phyloP scores from a whole-genome alignment of 2,113 vertebrate genomes.

The Eurypyga helias region DNA sequence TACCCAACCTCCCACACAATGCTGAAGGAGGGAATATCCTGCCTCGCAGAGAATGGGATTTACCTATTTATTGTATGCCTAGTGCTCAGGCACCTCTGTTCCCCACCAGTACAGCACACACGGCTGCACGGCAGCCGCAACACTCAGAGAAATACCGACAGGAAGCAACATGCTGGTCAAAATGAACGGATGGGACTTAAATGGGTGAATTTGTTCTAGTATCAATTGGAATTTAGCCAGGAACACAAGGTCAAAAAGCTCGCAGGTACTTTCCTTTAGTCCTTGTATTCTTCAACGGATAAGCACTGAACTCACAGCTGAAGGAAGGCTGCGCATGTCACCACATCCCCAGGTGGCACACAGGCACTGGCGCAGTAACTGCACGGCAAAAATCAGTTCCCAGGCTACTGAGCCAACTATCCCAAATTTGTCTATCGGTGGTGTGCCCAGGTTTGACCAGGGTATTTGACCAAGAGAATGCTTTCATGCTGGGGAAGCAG shows the following conservation, averaged over 20 bases:
- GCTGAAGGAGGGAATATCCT: not conserved
- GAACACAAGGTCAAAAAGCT: not conserved
- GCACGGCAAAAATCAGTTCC: not conserved
- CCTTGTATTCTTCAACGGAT: not conserved
- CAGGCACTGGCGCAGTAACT: not conserved
- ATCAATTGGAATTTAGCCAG: not conserved
- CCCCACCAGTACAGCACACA: not conserved
- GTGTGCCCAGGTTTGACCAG: not conserved
- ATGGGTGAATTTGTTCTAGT: not conserved
- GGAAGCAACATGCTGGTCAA: not conserved
- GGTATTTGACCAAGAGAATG: not conserved
- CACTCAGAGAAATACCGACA: not conserved
- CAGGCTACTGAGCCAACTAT: not conserved
- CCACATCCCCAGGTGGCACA: not conserved
- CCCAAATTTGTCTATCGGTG: not conserved
- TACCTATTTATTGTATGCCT: not conserved
- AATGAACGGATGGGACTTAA: not conserved
- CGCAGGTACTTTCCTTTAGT: not conserved
- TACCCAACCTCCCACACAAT: not conserved
- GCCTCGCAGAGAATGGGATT: not conserved
- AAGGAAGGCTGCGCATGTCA: not conserved
- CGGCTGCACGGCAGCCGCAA: not conserved
- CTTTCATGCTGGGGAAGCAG: not conserved
- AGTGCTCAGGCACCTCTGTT: not conserved
- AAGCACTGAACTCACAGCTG: not conserved